These are phyloP conservation scores for Kryptolebias ocellatus DNA, from an alignment of 2,797 vertebrate species.

Conservation along the genomic window DNA sequence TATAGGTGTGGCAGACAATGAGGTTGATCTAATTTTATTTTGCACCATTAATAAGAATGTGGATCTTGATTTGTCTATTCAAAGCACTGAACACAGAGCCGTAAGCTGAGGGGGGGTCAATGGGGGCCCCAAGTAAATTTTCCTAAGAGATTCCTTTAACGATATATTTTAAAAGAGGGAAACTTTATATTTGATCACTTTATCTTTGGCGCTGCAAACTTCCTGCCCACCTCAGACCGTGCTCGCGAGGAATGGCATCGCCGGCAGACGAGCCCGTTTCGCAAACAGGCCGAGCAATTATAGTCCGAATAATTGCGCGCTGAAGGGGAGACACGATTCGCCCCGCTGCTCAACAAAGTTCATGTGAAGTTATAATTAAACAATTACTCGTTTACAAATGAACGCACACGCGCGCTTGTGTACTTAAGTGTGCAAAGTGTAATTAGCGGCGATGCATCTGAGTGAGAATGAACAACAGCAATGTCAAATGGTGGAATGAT, in stretches of 20 bases:
- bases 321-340: constrained; percentile 79
- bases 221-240: constrained; percentile 10
- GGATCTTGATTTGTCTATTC: too few species aligned
- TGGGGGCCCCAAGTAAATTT: not conserved
- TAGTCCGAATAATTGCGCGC: constrained; percentile 77
- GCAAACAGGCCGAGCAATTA: constrained; percentile 78
- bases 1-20: too few species aligned
- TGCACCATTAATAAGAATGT: too few species aligned
- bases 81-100: not conserved
- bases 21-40: too few species aligned
- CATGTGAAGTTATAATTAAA: constrained; percentile 84
- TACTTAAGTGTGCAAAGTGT: constrained; percentile 80
- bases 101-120: not conserved
- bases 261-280: constrained; percentile 60
- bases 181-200: not conserved
- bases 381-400: constrained; percentile 84
- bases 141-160: not conserved
- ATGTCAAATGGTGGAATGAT: constrained; percentile 76
- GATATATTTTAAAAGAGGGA: not conserved
- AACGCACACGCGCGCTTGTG: constrained; percentile 76
- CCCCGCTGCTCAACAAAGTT: constrained; percentile 80
- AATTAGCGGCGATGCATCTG: constrained; percentile 80
- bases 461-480: constrained; percentile 78
- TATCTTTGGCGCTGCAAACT: not conserved
- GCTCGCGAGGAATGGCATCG: constrained; percentile 34